Evolutionary conservation across 35 echinoderm and acorn worm species (phyloP).

Genomic region (Holothuria glaberrima): DNA sequence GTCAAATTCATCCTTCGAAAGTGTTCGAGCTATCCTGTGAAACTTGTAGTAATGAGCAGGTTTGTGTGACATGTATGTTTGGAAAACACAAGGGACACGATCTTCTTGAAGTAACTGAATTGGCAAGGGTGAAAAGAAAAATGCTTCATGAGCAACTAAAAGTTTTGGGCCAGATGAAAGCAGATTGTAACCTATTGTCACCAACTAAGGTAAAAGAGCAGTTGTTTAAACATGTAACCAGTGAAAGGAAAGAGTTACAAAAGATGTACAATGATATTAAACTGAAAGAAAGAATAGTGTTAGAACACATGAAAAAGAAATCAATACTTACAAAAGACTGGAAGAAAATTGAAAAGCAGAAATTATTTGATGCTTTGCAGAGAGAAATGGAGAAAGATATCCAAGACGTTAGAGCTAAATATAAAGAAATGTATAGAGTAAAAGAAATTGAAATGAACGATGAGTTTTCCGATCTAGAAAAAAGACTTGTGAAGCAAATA

Average conservation of each 20-base stretch:
- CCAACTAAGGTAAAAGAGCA: neutral
- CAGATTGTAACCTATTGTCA: neutral
- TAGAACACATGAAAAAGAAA: neutral
- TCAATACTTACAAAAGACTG: neutral
- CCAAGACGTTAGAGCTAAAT: neutral
- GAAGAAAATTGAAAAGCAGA: neutral
- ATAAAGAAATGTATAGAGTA: neutral
- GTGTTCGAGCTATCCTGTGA: neutral
- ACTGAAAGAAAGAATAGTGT: neutral
- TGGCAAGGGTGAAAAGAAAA: neutral
- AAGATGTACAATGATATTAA: neutral
- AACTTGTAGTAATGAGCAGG: neutral
- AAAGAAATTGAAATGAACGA: neutral
- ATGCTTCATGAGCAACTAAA: neutral
- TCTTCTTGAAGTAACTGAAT: neutral
- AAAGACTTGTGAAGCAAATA: neutral
- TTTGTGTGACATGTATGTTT: neutral
- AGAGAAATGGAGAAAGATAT: neutral
- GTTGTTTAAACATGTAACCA: neutral
- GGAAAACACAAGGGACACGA: neutral
- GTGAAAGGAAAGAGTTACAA: neutral
- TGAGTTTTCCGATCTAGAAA: neutral
- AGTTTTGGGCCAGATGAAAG: neutral
- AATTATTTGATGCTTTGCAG: neutral
- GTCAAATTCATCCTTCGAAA: neutral